These are phyloP conservation scores for Pogonocherus hispidulus DNA, from an alignment of 2,888 invertebrate species.

Conservation along the genomic window DNA sequence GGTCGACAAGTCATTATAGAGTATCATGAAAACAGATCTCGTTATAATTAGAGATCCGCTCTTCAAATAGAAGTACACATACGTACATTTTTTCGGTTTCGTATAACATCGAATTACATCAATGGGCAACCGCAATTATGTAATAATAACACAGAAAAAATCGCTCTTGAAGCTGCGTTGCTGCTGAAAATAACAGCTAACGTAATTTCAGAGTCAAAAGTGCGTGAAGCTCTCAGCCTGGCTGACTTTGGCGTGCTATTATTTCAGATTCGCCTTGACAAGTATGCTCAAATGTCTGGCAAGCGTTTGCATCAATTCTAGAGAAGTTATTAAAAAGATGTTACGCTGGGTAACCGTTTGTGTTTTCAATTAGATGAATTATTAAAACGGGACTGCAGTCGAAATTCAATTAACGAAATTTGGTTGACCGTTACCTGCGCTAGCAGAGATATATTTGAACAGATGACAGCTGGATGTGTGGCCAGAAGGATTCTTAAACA, in stretches of 20 bases:
- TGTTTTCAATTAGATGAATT: background rate
- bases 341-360: background rate
- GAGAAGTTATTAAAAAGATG: slow-evolving; percentile 1
- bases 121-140: background rate
- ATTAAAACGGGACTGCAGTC: background rate
- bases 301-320: background rate
- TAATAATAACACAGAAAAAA: background rate
- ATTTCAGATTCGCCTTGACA: background rate
- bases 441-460: background rate
- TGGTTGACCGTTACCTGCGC: too few species aligned
- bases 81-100: background rate
- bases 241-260: background rate
- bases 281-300: background rate
- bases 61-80: background rate
- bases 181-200: background rate
- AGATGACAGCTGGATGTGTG: background rate
- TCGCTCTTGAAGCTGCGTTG: background rate
- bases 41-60: slow-evolving; percentile 6
- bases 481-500: background rate
- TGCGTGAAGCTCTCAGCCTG: background rate
- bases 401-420: background rate
- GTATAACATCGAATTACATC: slow-evolving; percentile 5
- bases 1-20: slow-evolving; percentile 8
- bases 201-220: background rate
- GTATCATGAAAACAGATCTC: background rate